Percentiles rank a stretch among this genome's conserved stretches.
Conservation (phyloP, 1,140 invertebrate genomes). For the Chionoecetes opilio region DNA sequence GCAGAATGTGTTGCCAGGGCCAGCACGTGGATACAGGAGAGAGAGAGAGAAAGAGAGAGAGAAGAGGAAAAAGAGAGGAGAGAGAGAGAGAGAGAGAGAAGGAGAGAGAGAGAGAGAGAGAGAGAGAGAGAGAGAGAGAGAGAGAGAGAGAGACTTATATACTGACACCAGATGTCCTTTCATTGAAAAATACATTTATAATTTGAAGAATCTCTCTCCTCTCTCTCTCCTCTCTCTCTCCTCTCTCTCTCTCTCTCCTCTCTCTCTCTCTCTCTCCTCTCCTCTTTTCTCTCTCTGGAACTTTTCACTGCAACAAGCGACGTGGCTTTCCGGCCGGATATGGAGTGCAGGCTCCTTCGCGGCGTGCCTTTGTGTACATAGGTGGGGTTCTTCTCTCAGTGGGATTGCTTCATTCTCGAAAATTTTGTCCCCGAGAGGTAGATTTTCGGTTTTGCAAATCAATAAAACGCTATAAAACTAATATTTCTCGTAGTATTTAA, state of each 20-base stretch:
- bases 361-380: neutral
- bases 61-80: neutral
- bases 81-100: neutral
- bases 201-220: too few relatives aligned
- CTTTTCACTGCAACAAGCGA: neutral
- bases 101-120: too few relatives aligned
- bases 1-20: neutral
- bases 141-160: too few relatives aligned
- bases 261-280: constrained; percentile 5
- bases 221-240: neutral
- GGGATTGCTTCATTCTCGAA: neutral
- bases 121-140: too few relatives aligned
- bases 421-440: neutral
- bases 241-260: neutral
- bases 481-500: too few relatives aligned
- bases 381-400: neutral
- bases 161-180: too few relatives aligned
- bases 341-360: neutral
- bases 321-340: neutral
- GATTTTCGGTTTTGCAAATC: neutral
- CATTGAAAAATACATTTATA: too few relatives aligned
- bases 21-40: neutral
- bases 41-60: neutral
- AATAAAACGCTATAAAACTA: neutral
- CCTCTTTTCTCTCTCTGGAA: neutral